Evolutionary conservation across 2,888 invertebrate genomes (phyloP).

Genomic region (Ypsolopha scabrella): DNA sequence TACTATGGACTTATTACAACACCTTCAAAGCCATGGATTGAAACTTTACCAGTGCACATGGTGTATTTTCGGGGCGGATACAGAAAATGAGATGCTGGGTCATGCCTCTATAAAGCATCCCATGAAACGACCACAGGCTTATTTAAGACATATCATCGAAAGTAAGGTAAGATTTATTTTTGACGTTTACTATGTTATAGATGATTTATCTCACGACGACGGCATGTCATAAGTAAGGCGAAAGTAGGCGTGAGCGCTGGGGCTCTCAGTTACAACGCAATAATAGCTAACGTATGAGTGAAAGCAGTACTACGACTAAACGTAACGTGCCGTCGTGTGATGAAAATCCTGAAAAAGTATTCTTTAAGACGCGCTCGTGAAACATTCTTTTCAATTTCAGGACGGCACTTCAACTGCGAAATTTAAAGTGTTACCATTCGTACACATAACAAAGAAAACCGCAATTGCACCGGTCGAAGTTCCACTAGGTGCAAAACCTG

Average conservation of each 20-base stretch:
- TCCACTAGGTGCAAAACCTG: slow-evolving; percentile 16
- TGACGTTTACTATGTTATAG: background rate
- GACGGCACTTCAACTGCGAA: slow-evolving; percentile 27
- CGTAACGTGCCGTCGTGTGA: too few relatives aligned
- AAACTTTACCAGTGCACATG: slow-evolving; percentile 54
- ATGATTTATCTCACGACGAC: background rate
- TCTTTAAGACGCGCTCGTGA: too few relatives aligned
- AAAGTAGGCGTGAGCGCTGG: too few relatives aligned
- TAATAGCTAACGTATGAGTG: too few relatives aligned
- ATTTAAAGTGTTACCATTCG: slow-evolving; percentile 43
- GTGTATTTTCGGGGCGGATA: slow-evolving; percentile 48
- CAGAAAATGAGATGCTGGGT: slow-evolving; percentile 34
- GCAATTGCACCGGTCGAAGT: slow-evolving; percentile 26
- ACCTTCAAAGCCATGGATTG: slow-evolving; percentile 46
- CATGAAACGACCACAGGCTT: slow-evolving; percentile 42
- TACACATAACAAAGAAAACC: slow-evolving; percentile 32
- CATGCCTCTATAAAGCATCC: slow-evolving; percentile 56
- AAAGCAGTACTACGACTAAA: too few relatives aligned
- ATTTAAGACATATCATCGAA: slow-evolving; percentile 42
- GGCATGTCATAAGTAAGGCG: too few relatives aligned
- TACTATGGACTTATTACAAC: slow-evolving; percentile 33
- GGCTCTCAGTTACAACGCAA: too few relatives aligned
- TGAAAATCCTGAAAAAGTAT: too few relatives aligned
- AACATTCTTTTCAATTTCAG: slow-evolving; percentile 26
- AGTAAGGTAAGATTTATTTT: slow-evolving; percentile 24